These are phyloP conservation scores for Conus betulinus DNA, from an alignment of 1,140 invertebrate genomes.

Conservation along the genomic window DNA sequence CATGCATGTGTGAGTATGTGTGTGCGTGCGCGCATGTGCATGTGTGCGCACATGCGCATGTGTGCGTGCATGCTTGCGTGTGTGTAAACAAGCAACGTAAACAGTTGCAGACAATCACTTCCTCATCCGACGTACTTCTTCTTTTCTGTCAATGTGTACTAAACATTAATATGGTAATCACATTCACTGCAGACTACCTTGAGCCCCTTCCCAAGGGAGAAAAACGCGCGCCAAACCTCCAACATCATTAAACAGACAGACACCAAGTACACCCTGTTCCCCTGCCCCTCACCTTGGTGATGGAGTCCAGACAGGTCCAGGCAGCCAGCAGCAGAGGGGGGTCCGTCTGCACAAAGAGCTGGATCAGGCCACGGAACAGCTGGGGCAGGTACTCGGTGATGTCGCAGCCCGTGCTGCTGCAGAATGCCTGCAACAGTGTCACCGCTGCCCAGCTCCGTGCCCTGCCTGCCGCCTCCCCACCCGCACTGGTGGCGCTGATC, in stretches of 20 bases:
- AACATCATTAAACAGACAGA: not conserved
- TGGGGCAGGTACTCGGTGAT: constrained; percentile 89
- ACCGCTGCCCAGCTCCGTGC: constrained; percentile 82
- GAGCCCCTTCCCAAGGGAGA: not conserved
- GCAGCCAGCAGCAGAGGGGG: constrained; percentile 88
- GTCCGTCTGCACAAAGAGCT: constrained; percentile 88
- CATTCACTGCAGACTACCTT: not conserved
- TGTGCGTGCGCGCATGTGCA: no score
- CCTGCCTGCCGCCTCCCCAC: constrained; percentile 3
- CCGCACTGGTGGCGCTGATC: constrained; percentile 44
- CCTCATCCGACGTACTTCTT: no score
- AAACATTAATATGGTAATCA: not conserved
- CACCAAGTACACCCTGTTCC: not conserved
- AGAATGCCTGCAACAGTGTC: constrained; percentile 92
- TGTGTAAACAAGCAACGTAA: no score
- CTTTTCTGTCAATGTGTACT: no score
- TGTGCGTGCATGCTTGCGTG: no score
- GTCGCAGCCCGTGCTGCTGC: constrained; percentile 90
- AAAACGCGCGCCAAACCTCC: not conserved
- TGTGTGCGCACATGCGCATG: no score
- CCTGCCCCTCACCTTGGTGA: constrained; percentile 83
- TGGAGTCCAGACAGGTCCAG: constrained; percentile 93
- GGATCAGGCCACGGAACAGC: constrained; percentile 90
- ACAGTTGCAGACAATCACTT: no score
- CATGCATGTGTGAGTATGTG: no score